A percentile compares a stretch with the other conserved stretches of the same genome.
These are phyloP conservation scores for Progne subis DNA, from an alignment of 2,113 vertebrate genomes.

Conservation along the genomic window DNA sequence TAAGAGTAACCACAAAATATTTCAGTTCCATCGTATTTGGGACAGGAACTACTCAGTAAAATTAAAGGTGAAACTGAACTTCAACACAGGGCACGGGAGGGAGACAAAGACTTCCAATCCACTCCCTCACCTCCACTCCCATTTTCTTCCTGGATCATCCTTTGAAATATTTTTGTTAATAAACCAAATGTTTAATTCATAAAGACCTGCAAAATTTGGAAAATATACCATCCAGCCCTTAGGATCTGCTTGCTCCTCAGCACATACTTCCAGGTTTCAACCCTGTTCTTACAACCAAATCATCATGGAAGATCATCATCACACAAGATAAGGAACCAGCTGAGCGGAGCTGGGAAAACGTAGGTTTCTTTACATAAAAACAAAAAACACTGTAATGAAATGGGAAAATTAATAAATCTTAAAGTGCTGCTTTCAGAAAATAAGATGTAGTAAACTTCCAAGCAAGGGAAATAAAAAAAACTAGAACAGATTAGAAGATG, in stretches of 20 bases:
- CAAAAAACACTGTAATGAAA: background rate
- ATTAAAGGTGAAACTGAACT: constrained; percentile 2
- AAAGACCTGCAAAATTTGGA: background rate
- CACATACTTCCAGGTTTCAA: background rate
- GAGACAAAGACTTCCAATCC: constrained; percentile 37
- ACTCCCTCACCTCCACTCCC: background rate
- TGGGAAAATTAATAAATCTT: background rate
- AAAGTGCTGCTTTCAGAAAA: background rate
- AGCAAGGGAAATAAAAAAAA: background rate
- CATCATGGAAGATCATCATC: background rate
- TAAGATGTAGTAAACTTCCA: background rate
- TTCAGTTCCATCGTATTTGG: background rate
- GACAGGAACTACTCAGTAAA: background rate
- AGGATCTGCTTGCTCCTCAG: background rate
- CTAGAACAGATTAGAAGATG: background rate
- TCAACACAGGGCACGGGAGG: background rate
- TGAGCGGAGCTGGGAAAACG: background rate
- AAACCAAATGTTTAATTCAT: background rate
- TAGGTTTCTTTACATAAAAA: background rate
- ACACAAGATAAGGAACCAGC: background rate
- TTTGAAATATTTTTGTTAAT: background rate
- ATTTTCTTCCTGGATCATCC: background rate
- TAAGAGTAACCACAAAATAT: background rate
- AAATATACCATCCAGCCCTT: background rate
- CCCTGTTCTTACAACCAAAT: background rate